Base-by-base conservation (phyloP, 2,797 vertebrate species). In the Sebastes trivittatus region DNA sequence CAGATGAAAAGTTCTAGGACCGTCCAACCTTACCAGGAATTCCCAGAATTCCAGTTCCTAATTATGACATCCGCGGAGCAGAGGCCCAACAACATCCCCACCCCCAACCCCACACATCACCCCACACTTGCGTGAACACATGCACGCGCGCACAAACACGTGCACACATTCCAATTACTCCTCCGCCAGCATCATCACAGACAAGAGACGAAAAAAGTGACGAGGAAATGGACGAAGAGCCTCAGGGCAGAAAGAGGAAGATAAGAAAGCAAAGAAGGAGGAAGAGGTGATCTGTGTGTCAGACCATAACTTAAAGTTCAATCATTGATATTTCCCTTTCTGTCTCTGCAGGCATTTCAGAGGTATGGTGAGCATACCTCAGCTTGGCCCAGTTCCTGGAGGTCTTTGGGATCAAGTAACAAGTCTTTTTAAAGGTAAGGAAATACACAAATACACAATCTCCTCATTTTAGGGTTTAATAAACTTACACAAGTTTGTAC, bases 21-120 rank as follows among this genome's bases (percentile, higher is more conserved):
- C 27, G 60, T 85, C 70, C 83, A 94, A 90, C 88, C 90, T 94
- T 93, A 83, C 79, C 81, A 92, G 92, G 93, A 94, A 95, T 95
- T 92, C 80, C 56, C 78, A 92, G 92, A 95, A 95, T 94, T 94
- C 87, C 88, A 91, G 81, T 88, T 95, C 87, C 91, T 95, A 95
- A 94, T 95, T 95, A 95, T 92, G 93, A 92, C 92, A 94, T 94
- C 83, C 75, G 64, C 27, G 54, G 69, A 90, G 79, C 81, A 90
- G 86, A 80, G 85, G 70, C 87, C 87, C 81, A 84, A 78, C 76
- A 85, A 69, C 75, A 13, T 52, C 52, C 20, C 52, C 52, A 71
- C 76, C 29, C 49, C 72, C 7, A 27, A 11, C 70, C 22, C 54
- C 16, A n/a, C 32, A 27, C 63, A 70, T 49, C 80, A 49, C 63